phyloP scores from a whole-genome alignment of 2,888 invertebrate genomes.

The Dryobota labecula region DNA sequence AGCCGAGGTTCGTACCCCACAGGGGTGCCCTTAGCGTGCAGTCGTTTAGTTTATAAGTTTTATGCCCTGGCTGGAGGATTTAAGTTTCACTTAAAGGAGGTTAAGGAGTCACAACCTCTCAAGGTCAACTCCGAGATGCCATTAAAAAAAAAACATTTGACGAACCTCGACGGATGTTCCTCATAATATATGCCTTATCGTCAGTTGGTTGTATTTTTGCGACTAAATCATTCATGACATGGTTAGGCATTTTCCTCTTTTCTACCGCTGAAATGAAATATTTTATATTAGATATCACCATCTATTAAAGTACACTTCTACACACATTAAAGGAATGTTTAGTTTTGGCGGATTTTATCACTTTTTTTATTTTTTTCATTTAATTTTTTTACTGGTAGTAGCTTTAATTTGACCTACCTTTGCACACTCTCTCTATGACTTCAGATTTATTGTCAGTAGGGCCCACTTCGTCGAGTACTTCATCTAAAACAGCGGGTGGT shows the following conservation, averaged over 20 bases:
- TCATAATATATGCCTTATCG: constrained; percentile 31
- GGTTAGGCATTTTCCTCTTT: constrained; percentile 30
- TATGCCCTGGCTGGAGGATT: too few species aligned
- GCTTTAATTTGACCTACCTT: constrained; percentile 12
- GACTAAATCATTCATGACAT: constrained; percentile 30
- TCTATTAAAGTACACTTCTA: neutral
- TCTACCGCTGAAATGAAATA: constrained; percentile 26
- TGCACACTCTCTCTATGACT: constrained; percentile 19
- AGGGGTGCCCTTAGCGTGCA: too few species aligned
- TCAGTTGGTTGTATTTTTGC: constrained; percentile 42
- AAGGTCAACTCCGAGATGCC: too few species aligned
- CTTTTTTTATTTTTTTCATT: neutral
- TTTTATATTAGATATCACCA: neutral
- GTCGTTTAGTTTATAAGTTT: too few species aligned
- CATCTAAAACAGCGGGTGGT: constrained; percentile 28
- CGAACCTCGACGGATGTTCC: constrained; percentile 36
- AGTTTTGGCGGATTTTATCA: neutral
- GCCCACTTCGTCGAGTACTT: constrained; percentile 8
- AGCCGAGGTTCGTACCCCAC: too few species aligned
- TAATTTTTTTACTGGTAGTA: neutral
- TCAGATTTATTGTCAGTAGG: constrained; percentile 12
- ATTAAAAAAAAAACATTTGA: too few species aligned
- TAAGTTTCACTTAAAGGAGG: too few species aligned
- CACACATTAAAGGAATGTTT: neutral
- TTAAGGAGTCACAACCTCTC: too few species aligned